phyloP scores from a whole-genome alignment of 2,888 invertebrate genomes.

The Rhamphomyia laevipes region DNA sequence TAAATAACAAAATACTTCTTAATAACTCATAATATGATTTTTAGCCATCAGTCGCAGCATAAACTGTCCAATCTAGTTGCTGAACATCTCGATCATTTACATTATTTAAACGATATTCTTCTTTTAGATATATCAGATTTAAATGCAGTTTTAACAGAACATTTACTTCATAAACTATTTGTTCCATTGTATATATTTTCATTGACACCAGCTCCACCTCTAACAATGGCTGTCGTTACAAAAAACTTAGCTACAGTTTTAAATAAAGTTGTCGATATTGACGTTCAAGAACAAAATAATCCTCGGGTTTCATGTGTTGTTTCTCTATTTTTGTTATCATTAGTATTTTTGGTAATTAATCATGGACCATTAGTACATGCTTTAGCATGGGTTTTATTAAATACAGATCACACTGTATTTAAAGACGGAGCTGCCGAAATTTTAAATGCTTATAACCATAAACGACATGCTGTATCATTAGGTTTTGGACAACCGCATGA shows the following conservation, averaged over 20 bases:
- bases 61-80: slow-evolving; percentile 88
- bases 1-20: slow-evolving; percentile 4
- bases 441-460: slow-evolving; percentile 51
- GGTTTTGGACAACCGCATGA: slow-evolving; percentile 61
- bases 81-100: slow-evolving; percentile 93
- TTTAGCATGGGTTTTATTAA: slow-evolving; percentile 79
- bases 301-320: slow-evolving; percentile 82
- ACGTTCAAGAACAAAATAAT: slow-evolving; percentile 47
- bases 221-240: slow-evolving; percentile 47
- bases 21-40: slow-evolving; percentile 27
- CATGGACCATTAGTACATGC: slow-evolving; percentile 84
- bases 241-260: slow-evolving; percentile 52
- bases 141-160: slow-evolving; percentile 88
- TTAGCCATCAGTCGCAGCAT: slow-evolving; percentile 80
- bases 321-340: slow-evolving; percentile 78
- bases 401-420: slow-evolving; percentile 63
- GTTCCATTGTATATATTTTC: slow-evolving; percentile 92
- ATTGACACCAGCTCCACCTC: slow-evolving; percentile 45
- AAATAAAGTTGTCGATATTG: slow-evolving; percentile 44
- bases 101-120: slow-evolving; percentile 94
- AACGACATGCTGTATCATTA: slow-evolving; percentile 44
- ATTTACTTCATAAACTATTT: slow-evolving; percentile 81
- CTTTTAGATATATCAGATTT: slow-evolving; percentile 82
- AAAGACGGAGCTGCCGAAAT: slow-evolving; percentile 57
- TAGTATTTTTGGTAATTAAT: slow-evolving; percentile 89